Evolutionary conservation across 2,797 vertebrate genomes (phyloP), one percentile per base, ranked within the genome.

Genomic region (Phrynocephalus guinanensis): DNA sequence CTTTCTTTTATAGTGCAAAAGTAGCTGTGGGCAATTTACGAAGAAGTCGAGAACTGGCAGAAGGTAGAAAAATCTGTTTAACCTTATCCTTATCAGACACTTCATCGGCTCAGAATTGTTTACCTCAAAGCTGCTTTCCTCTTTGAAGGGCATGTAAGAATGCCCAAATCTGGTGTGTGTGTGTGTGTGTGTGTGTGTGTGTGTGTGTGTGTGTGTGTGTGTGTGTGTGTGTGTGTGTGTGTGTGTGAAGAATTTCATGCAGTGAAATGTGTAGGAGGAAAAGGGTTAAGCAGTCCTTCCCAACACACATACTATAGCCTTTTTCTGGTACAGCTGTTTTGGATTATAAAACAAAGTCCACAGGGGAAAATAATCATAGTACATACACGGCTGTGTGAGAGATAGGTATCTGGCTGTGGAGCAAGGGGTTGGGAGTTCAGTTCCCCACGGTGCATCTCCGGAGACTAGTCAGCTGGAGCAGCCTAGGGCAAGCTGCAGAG

Each of bases 1-100:
- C n/a, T 38, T 26, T 24, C 48, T 79, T 86, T 70, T 71, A n/a
- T 60, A 56, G 66, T 79, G n/a, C 16, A 68, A 79, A 86, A 86
- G 52, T 67, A 60, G 24, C 67, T 79, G 26, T 3, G 22, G 48
- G 13, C 52, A 13, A 56, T 56, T 56, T 56, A 9, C 8, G 11
- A 56, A 56, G 52, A 56, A 56, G 52, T 56, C 15, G 60, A 77
- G 56, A 48, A 48, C 72, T 76, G 33, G 73, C 33, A 30, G 60
- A 38, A 85, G 60, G 38, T 44, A 9, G 33, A n/a, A 48, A 38
- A 18, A 16, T 26, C 33, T 48, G 33, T 66, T 76, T 84, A 63
- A 60, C 56, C 30, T 11, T 68, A 6, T 18, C 33, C 30, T 11
- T 68, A 6, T 18, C 33, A 76, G 71, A 30, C 56, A 38, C 13